A percentile compares a stretch with the other conserved stretches of the same genome.
These are phyloP conservation scores for Rhyacichthys aspro DNA, from an alignment of 2,797 vertebrate species.

Conservation along the genomic window DNA sequence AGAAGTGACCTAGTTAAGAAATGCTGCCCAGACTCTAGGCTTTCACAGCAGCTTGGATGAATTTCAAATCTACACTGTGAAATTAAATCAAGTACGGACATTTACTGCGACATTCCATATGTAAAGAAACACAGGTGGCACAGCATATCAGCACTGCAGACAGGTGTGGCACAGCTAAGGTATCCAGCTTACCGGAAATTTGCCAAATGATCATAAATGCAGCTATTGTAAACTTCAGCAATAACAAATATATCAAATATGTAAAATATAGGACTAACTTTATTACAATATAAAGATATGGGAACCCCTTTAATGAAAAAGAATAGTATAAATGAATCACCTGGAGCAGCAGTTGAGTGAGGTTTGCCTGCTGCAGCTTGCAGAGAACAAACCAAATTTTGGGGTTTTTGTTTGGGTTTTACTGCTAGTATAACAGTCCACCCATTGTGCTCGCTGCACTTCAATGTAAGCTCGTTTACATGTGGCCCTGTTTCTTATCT, in stretches of 20 bases:
- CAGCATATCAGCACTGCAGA: conserved; percentile 12
- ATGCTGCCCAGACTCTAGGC: background rate
- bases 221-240: background rate
- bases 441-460: conserved; percentile 55
- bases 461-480: conserved; percentile 62
- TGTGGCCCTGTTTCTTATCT: conserved; percentile 59
- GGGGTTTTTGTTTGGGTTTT: conserved; percentile 42
- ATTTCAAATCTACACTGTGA: background rate
- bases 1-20: conserved; percentile 3
- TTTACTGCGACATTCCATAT: conserved; percentile 1
- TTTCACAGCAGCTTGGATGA: background rate
- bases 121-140: conserved; percentile 3
- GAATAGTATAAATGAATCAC: conserved; percentile 8
- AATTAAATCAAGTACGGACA: background rate
- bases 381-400: conserved; percentile 28
- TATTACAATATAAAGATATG: background rate
- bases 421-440: conserved; percentile 48
- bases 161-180: conserved; percentile 9
- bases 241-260: too few relatives aligned
- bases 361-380: conserved; percentile 21
- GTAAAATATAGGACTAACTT: background rate
- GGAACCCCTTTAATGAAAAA: conserved; percentile 1
- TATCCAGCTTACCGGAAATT: conserved; percentile 11
- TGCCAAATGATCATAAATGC: background rate
- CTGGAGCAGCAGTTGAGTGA: conserved; percentile 9